phyloP scores from a whole-genome alignment of 2,113 vertebrate genomes.

The Sceloporus undulatus region DNA sequence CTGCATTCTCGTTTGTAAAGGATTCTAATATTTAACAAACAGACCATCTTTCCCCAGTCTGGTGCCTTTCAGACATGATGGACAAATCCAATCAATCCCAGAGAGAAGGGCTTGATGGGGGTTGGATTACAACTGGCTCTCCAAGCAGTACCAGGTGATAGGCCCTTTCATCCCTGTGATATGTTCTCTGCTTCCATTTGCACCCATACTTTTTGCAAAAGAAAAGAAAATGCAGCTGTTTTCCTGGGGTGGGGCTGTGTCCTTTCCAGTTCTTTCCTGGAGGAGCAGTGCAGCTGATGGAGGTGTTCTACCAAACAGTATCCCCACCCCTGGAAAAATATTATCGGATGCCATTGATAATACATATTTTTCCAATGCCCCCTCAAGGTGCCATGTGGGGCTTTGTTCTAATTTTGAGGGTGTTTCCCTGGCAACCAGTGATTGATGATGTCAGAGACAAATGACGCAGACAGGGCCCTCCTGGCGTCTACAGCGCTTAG shows the following conservation, averaged over 20 bases:
- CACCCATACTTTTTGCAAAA: no score
- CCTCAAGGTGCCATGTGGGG: constrained; percentile 51
- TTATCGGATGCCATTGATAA: not conserved
- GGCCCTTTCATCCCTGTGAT: no score
- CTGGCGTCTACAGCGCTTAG: constrained; percentile 73
- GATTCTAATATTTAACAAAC: not conserved
- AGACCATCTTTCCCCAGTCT: not conserved
- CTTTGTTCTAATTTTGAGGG: constrained; percentile 71
- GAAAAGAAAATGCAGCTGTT: not conserved
- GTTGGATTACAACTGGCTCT: not conserved
- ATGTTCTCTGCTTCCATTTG: no score
- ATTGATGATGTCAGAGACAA: constrained; percentile 86
- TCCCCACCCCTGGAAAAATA: not conserved
- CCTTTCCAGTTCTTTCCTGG: not conserved
- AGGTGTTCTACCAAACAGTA: not conserved
- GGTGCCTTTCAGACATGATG: not conserved
- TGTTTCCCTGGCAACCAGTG: constrained; percentile 76
- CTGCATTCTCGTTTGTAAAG: not conserved
- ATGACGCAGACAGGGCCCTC: constrained; percentile 79
- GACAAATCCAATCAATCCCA: not conserved
- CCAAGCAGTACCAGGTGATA: not conserved
- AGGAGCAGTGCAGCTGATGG: not conserved
- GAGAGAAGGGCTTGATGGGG: not conserved
- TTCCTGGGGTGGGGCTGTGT: no score
- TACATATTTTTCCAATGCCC: constrained; percentile 47